These are phyloP conservation scores for Harpegnathos saltator DNA, from an alignment of 1,140 invertebrate genomes.

Conservation along the genomic window DNA sequence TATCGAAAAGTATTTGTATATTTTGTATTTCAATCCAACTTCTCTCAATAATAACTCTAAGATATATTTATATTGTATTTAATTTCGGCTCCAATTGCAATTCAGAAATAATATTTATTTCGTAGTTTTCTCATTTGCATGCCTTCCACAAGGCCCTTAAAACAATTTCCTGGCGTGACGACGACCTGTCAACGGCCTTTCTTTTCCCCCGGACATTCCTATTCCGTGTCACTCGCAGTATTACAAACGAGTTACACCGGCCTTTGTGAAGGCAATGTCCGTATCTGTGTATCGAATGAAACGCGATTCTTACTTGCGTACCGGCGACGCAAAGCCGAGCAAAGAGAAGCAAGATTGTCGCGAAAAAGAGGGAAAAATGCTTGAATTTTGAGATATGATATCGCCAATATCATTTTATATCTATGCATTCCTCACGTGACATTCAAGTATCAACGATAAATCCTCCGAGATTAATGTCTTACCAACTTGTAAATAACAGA, in stretches of 20 bases:
- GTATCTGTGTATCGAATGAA: constrained; percentile 1
- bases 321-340: not conserved
- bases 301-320: constrained; percentile 29
- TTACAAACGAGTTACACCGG: constrained; percentile 35
- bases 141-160: not conserved
- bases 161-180: constrained; percentile 45
- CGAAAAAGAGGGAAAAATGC: not conserved
- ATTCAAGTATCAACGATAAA: no score
- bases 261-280: not conserved
- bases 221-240: constrained; percentile 34
- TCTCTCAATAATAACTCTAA: no score
- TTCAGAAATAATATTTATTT: no score
- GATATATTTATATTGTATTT: no score
- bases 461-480: no score
- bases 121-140: constrained; percentile 44
- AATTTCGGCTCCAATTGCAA: no score
- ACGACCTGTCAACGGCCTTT: constrained; percentile 31
- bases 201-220: constrained; percentile 34
- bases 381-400: not conserved
- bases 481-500: no score
- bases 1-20: no score
- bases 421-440: no score
- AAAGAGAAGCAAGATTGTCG: not conserved
- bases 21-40: no score
- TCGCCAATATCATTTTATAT: not conserved